Base-by-base conservation (phyloP, 2,797 vertebrate species). In the Sphenopsis melanotis region DNA sequence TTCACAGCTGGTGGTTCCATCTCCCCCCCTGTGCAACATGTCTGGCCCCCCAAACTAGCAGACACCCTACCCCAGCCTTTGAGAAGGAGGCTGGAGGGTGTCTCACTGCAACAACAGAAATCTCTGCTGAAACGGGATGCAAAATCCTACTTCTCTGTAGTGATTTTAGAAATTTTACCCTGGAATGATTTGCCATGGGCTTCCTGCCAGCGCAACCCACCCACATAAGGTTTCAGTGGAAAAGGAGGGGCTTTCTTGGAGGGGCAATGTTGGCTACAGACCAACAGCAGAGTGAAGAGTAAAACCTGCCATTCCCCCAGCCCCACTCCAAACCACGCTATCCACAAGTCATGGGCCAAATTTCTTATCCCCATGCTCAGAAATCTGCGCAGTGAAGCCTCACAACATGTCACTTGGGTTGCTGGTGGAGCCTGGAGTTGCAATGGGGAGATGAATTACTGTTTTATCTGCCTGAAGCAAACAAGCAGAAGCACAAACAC, bases 401-500 rank as follows among this genome's bases (percentile, higher is more conserved):
- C 83, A 34, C 0, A 2, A n/a, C 23, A 18, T n/a, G 34, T 87
- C 81, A 30, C 64, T 82, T 42, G 59, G n/a, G 39, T 85, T 3
- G 1, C 27, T 61, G 50, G 18, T 57, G 41, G n/a, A 64, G 22
- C 27, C 75, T 77, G 64, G n/a, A 83, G 30, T 9, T 85, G 65
- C 50, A 68, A 7, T 5, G 55, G 37, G 47, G 65, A 53, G 66
- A 60, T 26, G 15, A 91, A 42, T 32, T 44, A 30, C 3, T 53
- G 12, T 27, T 44, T 66, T 52, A 47, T 49, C 41, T 68, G 36
- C 46, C 47, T 64, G 53, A 36, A 61, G 52, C 34, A 66, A 60
- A 11, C 0, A 0, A 71, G 23, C 1, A 1, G 60, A 37, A 52
- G 5, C 44, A 64, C 2, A 11, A 56, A 52, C 44, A 66, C 10